Evolutionary conservation across 2,797 vertebrate genomes (phyloP), one percentile per base, ranked within the genome.

Genomic region (Cephalopachus bancanus): DNA sequence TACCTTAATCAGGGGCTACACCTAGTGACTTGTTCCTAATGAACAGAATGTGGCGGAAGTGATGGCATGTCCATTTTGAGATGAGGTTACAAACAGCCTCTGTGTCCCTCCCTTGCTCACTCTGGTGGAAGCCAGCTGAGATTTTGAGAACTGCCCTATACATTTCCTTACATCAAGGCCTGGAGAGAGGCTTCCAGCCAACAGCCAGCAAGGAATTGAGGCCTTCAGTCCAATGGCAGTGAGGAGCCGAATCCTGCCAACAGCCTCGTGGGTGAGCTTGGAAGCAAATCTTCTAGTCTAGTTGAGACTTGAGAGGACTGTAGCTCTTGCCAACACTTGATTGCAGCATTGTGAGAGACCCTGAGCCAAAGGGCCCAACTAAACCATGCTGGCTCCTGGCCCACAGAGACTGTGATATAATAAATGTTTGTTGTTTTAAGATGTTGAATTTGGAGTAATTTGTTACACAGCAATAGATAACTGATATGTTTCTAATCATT

Each of bases 401-500:
- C 7, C 87, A 94, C 2, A 84, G 51, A 76, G 26, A 65, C 26
- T 80, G 6, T 4, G 7, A 93, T 71, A 67, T 72, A 83, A 91
- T 89, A 53, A 88, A 44, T 79, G 44, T 33, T 95, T 93, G n/a
- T 64, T 96, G 65, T 76, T 81, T 94, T 69, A 71, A 71, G 49
- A 67, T 44, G 4, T 15, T 93, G 37, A 86, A 74, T 86, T 93
- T 93, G 26, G 71, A 26, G 6, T 83, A 74, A 76, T 57, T 80
- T 92, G 55, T 96, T 86, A 57, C 33, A 26, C 16, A 94, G 71
- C 33, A 64, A 67, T 74, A 87, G 53, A 91, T 91, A 72, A 67
- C 53, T 65, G 12, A 80, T 86, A 60, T 3, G 20, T 16, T 79
- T 88, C 37, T 88, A 81, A 88, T 57, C 65, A 89, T 26, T n/a